A percentile compares a stretch with the other conserved stretches of the same genome.
Conservation (phyloP, 1,140 invertebrate species). For the Nymphalis io region DNA sequence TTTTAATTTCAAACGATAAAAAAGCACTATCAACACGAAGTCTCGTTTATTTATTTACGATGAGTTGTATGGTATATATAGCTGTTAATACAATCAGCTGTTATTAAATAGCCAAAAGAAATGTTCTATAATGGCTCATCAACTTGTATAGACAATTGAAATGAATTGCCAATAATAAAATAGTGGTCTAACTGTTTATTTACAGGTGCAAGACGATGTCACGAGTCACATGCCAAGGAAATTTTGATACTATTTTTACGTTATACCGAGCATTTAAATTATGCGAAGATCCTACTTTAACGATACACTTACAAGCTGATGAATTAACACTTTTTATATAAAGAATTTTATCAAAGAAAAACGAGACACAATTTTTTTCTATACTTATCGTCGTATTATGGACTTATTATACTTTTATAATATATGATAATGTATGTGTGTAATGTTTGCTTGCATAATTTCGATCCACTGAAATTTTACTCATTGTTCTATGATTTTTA, state of each 20-base stretch:
- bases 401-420: too few relatives aligned
- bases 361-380: too few relatives aligned
- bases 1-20: too few relatives aligned
- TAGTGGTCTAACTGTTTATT: background rate
- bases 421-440: too few relatives aligned
- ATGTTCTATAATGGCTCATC: background rate
- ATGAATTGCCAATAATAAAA: background rate
- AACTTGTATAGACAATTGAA: conserved; percentile 6
- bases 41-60: too few relatives aligned
- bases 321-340: background rate
- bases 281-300: background rate
- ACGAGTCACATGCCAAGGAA: background rate
- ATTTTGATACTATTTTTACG: background rate
- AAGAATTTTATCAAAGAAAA: background rate
- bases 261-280: conserved; percentile 1
- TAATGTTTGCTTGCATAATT: too few relatives aligned
- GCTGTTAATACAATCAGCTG: background rate
- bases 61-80: too few relatives aligned
- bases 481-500: too few relatives aligned
- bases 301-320: background rate
- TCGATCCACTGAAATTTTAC: too few relatives aligned
- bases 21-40: too few relatives aligned
- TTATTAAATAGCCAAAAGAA: background rate
- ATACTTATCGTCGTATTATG: too few relatives aligned
- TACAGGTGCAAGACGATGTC: background rate